phyloP scores from a whole-genome alignment of 2,888 invertebrate species.

The Artemia sp. region DNA sequence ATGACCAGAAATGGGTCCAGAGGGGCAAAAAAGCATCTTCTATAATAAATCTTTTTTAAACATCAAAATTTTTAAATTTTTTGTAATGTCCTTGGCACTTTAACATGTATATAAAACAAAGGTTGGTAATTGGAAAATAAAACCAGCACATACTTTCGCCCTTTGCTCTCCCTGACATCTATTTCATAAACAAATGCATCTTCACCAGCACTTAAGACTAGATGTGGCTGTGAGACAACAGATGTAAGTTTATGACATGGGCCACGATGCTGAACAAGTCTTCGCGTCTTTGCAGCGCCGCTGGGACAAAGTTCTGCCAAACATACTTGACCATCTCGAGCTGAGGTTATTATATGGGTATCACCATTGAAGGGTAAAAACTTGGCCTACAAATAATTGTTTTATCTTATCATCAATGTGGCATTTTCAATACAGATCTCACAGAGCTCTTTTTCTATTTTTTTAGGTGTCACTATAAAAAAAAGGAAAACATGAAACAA shows the following conservation, averaged over 20 bases:
- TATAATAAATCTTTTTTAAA: too few relatives aligned
- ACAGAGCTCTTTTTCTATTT: neutral
- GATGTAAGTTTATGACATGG: constrained; percentile 72
- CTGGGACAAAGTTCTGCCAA: constrained; percentile 39
- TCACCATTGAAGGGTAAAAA: constrained; percentile 64
- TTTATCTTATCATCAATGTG: neutral
- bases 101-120: too few relatives aligned
- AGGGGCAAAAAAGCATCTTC: too few relatives aligned
- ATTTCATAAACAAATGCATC: constrained; percentile 63
- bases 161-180: constrained; percentile 56
- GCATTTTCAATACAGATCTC: neutral
- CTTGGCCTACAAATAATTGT: constrained; percentile 41
- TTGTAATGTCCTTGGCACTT: too few relatives aligned
- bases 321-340: constrained; percentile 69
- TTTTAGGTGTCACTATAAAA: neutral
- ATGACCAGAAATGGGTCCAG: too few relatives aligned
- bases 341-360: constrained; percentile 67
- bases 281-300: constrained; percentile 38
- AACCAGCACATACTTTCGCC: constrained; percentile 39
- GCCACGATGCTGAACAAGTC: constrained; percentile 49
- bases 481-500: constrained; percentile 5
- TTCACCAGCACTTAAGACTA: constrained; percentile 65
- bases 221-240: constrained; percentile 53
- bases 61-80: too few relatives aligned
- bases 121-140: too few relatives aligned